Evolutionary conservation across 2,888 invertebrate species (phyloP), one percentile per base, ranked within the genome.

Genomic region (Phoronis australis): DNA sequence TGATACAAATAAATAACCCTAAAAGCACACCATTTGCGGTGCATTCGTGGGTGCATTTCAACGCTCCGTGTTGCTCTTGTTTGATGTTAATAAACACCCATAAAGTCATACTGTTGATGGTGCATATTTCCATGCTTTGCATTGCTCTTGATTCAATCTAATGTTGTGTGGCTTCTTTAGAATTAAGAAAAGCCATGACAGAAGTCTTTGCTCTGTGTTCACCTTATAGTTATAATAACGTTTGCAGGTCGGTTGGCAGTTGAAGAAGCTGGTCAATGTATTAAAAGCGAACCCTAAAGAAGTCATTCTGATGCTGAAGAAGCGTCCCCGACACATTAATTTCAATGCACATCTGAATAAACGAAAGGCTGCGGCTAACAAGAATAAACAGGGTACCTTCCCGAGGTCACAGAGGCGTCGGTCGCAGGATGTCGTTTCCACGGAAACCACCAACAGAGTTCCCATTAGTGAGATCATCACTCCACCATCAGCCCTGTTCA

Each of bases 231-330:
- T n/a, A n/a, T n/a, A n/a, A n/a, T n/a, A n/a, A n/a, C n/a, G 52
- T 44, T 66, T 69, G 22, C 57, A 85, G 85, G 83, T 90, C 54
- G 90, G 89, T 1, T 91, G 90, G 90, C 86, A 87, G 64, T 81
- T 85, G 48, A 86, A 87, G 67, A 87, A 87, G 59, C 80, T 87
- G 62, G 82, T 85, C 54, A 80, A 86, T 48, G 81, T 87, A 51
- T 63, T 80, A 58, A 84, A 85, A 62, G 88, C 88, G 67, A 86
- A 86, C 52, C 84, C 87, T 18, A 85, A 87, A n/a, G 88, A 90
- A 73, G 85, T 90, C 43, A 82, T 87, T 43, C 76, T 92, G 39
- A 87, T 90, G 0, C 76, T 91, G 39, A 90, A 91, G 74, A 87
- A 90, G 68, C 80, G 89, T 15, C 91, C 91, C 0, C 82, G 86